A percentile compares a stretch with the other conserved stretches of the same genome.
phyloP scores from a whole-genome alignment of 1,140 invertebrate genomes.

The Lordiphosa collinella region DNA sequence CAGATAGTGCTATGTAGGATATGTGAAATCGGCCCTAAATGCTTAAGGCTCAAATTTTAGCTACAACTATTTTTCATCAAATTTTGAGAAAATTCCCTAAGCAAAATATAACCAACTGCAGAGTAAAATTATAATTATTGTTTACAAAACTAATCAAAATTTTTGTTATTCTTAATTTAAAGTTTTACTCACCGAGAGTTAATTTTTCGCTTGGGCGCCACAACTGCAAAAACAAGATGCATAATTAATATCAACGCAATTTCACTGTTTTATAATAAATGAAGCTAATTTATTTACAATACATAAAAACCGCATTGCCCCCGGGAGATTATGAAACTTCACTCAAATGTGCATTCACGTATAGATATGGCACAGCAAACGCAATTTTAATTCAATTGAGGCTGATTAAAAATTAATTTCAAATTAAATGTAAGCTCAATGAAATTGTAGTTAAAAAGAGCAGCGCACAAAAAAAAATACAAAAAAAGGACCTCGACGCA shows the following conservation, averaged over 20 bases:
- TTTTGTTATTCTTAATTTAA: slow-evolving; percentile 2
- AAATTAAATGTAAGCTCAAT: slow-evolving; percentile 72
- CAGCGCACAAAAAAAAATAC: neutral
- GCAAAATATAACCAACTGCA: no score
- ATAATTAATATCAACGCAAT: slow-evolving; percentile 65
- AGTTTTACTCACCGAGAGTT: slow-evolving; percentile 46
- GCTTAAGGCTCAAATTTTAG: no score
- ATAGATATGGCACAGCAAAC: slow-evolving; percentile 20
- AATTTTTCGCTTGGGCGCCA: slow-evolving; percentile 25
- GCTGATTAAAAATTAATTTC: slow-evolving; percentile 71
- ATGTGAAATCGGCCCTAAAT: no score
- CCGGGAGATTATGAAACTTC: neutral
- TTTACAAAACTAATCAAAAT: no score
- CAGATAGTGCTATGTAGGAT: no score
- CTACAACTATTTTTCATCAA: no score
- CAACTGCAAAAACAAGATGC: slow-evolving; percentile 41
- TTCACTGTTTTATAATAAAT: slow-evolving; percentile 54
- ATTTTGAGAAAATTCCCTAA: no score
- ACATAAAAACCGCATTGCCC: slow-evolving; percentile 13
- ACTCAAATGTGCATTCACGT: neutral
- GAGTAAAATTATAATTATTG: no score
- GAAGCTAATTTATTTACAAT: slow-evolving; percentile 63
- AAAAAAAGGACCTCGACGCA: no score
- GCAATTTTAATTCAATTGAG: slow-evolving; percentile 66
- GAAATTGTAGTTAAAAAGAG: slow-evolving; percentile 40